A percentile compares a stretch with the other conserved stretches of the same genome.
Evolutionary conservation across 2,888 invertebrate species (phyloP).

Genomic region (Trissoscelio sp.): DNA sequence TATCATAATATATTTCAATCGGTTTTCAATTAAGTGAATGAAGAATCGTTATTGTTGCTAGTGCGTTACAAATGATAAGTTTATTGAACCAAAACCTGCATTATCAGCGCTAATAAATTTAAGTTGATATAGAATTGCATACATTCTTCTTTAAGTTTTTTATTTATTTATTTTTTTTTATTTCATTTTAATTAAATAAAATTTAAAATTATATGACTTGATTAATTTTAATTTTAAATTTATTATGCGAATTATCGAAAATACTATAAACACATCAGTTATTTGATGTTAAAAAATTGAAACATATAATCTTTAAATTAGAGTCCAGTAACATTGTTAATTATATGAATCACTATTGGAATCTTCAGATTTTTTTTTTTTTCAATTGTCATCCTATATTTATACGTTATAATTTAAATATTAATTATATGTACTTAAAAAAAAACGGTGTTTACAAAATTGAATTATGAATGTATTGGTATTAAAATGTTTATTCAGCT

Average conservation of each 20-base stretch:
- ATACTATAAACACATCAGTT: no score
- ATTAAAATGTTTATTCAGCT: no score
- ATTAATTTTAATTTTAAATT: no score
- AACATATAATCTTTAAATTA: not conserved
- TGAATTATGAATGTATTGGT: no score
- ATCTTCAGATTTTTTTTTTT: not conserved
- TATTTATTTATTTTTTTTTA: not conserved
- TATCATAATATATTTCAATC: slow-evolving; percentile 45
- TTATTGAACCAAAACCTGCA: slow-evolving; percentile 56
- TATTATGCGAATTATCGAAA: no score
- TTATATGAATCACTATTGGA: slow-evolving; percentile 3
- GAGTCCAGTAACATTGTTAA: slow-evolving; percentile 3
- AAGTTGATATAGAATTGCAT: not conserved
- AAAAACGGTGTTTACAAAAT: no score
- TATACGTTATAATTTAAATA: not conserved
- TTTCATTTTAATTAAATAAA: no score
- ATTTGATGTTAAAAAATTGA: no score
- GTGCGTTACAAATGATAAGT: slow-evolving; percentile 45
- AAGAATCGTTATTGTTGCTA: slow-evolving; percentile 37
- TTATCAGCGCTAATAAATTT: slow-evolving; percentile 34
- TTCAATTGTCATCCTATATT: not conserved
- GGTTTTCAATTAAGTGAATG: slow-evolving; percentile 51
- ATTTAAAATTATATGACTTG: no score
- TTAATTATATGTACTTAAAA: no score
- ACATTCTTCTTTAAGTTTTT: no score